phyloP scores from a whole-genome alignment of 2,113 vertebrate genomes.

The Deroptyus accipitrinus region DNA sequence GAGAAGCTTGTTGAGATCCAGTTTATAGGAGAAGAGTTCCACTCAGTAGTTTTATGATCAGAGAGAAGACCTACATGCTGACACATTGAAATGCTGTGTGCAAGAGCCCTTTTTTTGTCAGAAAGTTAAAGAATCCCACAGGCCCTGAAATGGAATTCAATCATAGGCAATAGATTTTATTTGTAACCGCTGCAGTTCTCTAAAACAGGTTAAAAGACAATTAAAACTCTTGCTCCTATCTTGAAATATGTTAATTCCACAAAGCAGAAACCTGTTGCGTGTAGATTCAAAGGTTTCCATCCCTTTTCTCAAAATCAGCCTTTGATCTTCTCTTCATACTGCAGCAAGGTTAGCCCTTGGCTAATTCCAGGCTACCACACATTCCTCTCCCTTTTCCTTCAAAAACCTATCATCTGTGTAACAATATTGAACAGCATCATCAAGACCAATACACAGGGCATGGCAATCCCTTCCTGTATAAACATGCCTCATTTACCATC shows the following conservation, averaged over 20 bases:
- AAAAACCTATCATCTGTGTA: background rate
- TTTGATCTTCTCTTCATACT: background rate
- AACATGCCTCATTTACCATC: background rate
- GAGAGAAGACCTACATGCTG: background rate
- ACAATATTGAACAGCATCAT: background rate
- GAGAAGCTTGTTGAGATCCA: background rate
- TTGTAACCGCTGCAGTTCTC: background rate
- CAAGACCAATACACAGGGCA: background rate
- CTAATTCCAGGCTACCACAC: background rate
- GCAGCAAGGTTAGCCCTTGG: background rate
- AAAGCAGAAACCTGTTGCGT: background rate
- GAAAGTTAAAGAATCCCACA: background rate
- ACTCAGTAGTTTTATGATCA: background rate
- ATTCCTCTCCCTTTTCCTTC: background rate
- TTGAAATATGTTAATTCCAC: background rate
- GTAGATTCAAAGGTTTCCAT: background rate
- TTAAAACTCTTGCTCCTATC: background rate
- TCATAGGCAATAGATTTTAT: background rate
- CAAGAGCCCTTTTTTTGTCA: background rate
- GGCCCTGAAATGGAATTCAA: background rate
- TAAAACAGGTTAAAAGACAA: background rate
- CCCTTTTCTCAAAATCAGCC: background rate
- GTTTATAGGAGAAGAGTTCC: background rate
- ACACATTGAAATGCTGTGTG: background rate
- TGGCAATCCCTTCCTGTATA: background rate